Evolutionary conservation across 1,140 invertebrate genomes (phyloP), one percentile per base, ranked within the genome.

Genomic region (Brachionus manjavacas): DNA sequence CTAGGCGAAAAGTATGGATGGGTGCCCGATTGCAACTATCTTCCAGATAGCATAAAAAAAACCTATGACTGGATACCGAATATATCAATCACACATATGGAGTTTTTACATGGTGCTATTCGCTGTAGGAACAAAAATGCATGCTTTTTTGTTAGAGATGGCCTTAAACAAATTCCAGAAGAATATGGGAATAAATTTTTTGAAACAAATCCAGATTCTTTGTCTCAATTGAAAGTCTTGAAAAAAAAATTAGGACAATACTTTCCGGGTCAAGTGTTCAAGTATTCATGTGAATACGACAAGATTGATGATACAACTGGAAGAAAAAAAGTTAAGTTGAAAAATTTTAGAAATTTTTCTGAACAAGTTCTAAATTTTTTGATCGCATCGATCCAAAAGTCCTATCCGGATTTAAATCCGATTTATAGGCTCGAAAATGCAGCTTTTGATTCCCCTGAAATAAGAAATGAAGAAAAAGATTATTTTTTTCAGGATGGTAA

Each of bases 81-180:
- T 7, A 85, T 87, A 8, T 90, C 89, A 7, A 89, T 90, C 14
- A 90, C 89, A 23, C 87, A 87, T 28, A 90, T 89, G 88, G 89
- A 90, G 85, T 86, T 90, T 39, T 78, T 90, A 39, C 87, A 88
- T 86, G 89, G 88, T 46, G 88, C 87, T 11, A 86, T 46, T 79
- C 88, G 88, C 64, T 86, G 78, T 20, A 68, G 84, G 9, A 89
- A 88, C 85, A 86, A 86, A 39, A 89, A 89, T 87, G 87, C 88
- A 28, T 85, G 86, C 23, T 89, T 89, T 85, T 88, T 88, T 64
- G 14, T 89, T 4, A 83, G 89, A 25, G 78, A 86, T 4, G 85
- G 87, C 72, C 14, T 87, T 6, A 60, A 85, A 23, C 84, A 87
- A 23, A 78, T 89, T 0, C 88, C 88, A 25, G 84, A 86, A 52